Percentiles rank a stretch among this genome's conserved stretches.
Evolutionary conservation across 1,140 invertebrate genomes (phyloP).

Genomic region (Prorops nasuta): DNA sequence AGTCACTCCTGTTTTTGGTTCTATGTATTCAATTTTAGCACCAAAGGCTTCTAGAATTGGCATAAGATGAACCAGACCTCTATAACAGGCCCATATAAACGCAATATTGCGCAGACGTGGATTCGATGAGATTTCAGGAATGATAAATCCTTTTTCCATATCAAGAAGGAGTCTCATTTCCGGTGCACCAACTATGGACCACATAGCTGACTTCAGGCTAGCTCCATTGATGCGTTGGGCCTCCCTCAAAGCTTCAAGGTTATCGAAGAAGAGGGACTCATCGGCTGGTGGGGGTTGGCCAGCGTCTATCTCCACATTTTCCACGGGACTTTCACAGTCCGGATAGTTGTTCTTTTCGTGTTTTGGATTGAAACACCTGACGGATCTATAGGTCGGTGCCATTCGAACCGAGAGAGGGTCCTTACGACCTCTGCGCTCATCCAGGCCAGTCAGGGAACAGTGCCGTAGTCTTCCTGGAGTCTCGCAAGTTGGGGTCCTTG

Average conservation of each 20-base stretch:
- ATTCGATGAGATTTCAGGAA: slow-evolving; percentile 11
- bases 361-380: too few species aligned
- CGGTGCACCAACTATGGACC: slow-evolving; percentile 42
- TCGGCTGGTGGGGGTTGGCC: slow-evolving; percentile 46
- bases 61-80: slow-evolving; percentile 37
- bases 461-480: slow-evolving; percentile 26
- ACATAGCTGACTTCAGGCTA: slow-evolving; percentile 50
- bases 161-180: slow-evolving; percentile 49
- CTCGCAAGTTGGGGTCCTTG: too few species aligned
- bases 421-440: slow-evolving; percentile 23
- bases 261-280: slow-evolving; percentile 50
- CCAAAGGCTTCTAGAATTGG: slow-evolving; percentile 39
- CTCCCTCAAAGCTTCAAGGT: slow-evolving; percentile 39
- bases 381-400: slow-evolving; percentile 33
- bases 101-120: slow-evolving; percentile 37
- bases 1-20: slow-evolving; percentile 44
- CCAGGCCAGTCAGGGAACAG: slow-evolving; percentile 38
- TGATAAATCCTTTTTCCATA: slow-evolving; percentile 44
- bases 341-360: too few species aligned
- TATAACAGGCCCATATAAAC: slow-evolving; percentile 48
- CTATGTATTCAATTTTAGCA: slow-evolving; percentile 36
- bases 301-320: slow-evolving; percentile 45
- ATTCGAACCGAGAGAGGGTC: slow-evolving; percentile 26
- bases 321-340: too few species aligned
- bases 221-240: slow-evolving; percentile 45